These are phyloP conservation scores for Spinibarbus caldwelli DNA, from an alignment of 2,797 vertebrate genomes.

Conservation along the genomic window DNA sequence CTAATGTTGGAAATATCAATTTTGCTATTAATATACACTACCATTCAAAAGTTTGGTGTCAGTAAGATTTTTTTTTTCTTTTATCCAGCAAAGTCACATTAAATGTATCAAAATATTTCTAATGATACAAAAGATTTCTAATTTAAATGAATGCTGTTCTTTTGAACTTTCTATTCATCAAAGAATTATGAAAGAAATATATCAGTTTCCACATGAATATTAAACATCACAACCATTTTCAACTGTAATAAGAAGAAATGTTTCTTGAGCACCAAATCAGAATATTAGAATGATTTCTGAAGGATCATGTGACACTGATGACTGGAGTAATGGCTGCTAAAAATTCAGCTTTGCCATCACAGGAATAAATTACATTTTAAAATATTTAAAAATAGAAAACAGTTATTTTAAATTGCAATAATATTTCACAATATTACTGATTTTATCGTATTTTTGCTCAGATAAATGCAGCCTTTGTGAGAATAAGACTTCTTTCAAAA, in stretches of 20 bases:
- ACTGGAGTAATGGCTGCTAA: too few species aligned
- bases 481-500: background rate
- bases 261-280: too few species aligned
- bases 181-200: background rate
- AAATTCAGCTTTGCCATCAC: background rate
- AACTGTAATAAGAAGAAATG: background rate
- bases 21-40: background rate
- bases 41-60: background rate
- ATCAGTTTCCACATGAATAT: background rate
- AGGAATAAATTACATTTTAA: background rate
- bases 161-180: background rate
- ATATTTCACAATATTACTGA: background rate
- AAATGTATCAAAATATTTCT: background rate
- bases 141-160: background rate
- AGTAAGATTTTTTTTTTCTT: background rate
- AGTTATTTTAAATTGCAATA: background rate
- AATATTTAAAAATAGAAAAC: background rate
- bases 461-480: background rate
- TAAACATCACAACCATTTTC: background rate
- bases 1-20: background rate
- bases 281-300: background rate
- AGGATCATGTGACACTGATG: background rate
- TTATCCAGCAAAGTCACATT: background rate
- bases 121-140: background rate
- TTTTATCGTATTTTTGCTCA: background rate